Percentiles rank a stretch among this genome's conserved stretches.
phyloP scores from a whole-genome alignment of 1,140 invertebrate species.

The Drosophila repletoides region DNA sequence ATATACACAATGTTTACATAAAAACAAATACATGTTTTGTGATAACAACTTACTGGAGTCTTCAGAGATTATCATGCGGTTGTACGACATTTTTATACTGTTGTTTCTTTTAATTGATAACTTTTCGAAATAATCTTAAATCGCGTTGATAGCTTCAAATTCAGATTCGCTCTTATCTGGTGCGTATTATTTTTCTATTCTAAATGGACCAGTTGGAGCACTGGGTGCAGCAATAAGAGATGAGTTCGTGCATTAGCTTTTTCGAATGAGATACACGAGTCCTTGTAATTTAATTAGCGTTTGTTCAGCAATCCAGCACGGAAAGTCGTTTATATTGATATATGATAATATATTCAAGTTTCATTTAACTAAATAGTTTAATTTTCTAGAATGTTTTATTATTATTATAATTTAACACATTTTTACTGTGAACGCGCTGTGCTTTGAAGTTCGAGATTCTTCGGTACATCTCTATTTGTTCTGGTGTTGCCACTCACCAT shows the following conservation, averaged over 20 bases:
- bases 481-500: not conserved
- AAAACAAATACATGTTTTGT: too few species aligned
- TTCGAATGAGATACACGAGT: not conserved
- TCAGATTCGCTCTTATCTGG: not conserved
- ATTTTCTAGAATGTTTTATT: too few species aligned
- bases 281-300: too few species aligned
- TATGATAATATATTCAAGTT: too few species aligned
- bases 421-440: too few species aligned
- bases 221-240: slow-evolving; percentile 2
- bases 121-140: not conserved
- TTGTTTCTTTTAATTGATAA: not conserved
- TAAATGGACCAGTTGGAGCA: slow-evolving; percentile 16
- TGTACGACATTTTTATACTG: slow-evolving; percentile 20
- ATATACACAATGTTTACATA: too few species aligned
- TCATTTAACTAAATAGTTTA: too few species aligned
- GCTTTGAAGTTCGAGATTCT: not conserved
- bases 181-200: not conserved
- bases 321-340: too few species aligned
- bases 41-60: slow-evolving; percentile 13
- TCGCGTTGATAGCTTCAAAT: too few species aligned
- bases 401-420: too few species aligned
- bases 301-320: too few species aligned
- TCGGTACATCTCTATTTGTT: not conserved
- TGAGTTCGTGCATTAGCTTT: not conserved
- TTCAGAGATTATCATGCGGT: slow-evolving; percentile 9